A percentile compares a stretch with the other conserved stretches of the same genome.
These are phyloP conservation scores for Drosophila repleta DNA, from an alignment of 1,140 invertebrate species.

Conservation along the genomic window DNA sequence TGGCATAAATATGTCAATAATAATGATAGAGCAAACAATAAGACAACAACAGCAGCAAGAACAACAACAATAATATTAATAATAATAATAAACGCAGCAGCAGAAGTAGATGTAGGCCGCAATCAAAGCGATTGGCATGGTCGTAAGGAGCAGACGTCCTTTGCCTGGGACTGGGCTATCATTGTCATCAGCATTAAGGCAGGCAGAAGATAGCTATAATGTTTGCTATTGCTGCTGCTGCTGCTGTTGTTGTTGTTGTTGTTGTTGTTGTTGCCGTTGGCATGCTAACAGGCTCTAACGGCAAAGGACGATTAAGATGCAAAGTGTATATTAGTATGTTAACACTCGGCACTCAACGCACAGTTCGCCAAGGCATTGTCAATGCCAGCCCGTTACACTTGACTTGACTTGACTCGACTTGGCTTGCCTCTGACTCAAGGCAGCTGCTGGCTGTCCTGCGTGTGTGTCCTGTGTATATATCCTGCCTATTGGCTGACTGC, in stretches of 20 bases:
- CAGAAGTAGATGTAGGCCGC: constrained; percentile 39
- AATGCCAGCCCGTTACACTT: constrained; percentile 44
- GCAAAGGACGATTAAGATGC: constrained; percentile 72
- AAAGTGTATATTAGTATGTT: constrained; percentile 80
- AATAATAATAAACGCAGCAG: constrained; percentile 5
- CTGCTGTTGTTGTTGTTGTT: constrained; percentile 5
- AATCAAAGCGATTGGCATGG: constrained; percentile 21
- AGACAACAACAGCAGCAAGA: constrained; percentile 5
- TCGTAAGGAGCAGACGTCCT: constrained; percentile 16
- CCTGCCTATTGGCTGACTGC: constrained; percentile 3
- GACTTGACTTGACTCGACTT: constrained; percentile 36
- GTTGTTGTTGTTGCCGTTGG: constrained; percentile 6
- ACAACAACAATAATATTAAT: constrained; percentile 20
- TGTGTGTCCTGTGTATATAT: constrained; percentile 1
- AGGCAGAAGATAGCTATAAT: constrained; percentile 4
- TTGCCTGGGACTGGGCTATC: constrained; percentile 15
- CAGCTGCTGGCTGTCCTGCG: constrained; percentile 55
- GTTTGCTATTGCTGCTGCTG: constrained; percentile 1
- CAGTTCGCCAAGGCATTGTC: constrained; percentile 22
- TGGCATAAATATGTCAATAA: constrained; percentile 58
- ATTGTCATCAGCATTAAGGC: constrained; percentile 32
- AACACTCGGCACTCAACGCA: constrained; percentile 59
- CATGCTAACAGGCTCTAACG: constrained; percentile 46
- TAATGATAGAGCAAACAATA: constrained; percentile 26
- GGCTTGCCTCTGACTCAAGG: constrained; percentile 25